A percentile compares a stretch with the other conserved stretches of the same genome.
Conservation (phyloP, 2,797 vertebrate genomes). For the Percopsis omiscomaycus region DNA sequence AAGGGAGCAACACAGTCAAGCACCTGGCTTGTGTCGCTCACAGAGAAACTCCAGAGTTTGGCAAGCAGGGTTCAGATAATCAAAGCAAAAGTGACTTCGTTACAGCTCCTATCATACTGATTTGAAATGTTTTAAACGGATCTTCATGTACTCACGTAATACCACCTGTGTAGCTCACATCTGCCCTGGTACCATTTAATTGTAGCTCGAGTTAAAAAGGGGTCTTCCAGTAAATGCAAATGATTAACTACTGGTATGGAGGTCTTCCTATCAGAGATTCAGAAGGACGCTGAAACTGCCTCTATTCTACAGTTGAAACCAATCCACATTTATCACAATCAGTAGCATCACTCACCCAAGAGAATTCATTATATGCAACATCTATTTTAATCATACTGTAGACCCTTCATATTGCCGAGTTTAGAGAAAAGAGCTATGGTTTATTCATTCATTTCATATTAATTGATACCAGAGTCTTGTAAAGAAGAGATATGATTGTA, state of each 20-base stretch:
- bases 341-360: conserved; percentile 56
- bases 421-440: conserved; percentile 25
- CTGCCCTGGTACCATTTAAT: conserved; percentile 21
- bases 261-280: conserved; percentile 52
- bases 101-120: conserved; percentile 15
- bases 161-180: conserved; percentile 20
- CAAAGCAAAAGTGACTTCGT: conserved; percentile 36
- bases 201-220: conserved; percentile 34
- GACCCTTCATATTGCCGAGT: conserved; percentile 31
- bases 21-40: conserved; percentile 48
- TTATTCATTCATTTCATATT: conserved; percentile 45
- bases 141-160: conserved; percentile 38
- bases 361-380: conserved; percentile 64
- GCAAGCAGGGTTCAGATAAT: conserved; percentile 41
- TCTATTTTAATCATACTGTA: conserved; percentile 53
- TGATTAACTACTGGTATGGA: conserved; percentile 49
- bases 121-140: conserved; percentile 28
- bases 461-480: conserved; percentile 6
- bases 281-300: conserved; percentile 46
- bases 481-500: conserved; percentile 16
- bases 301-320: conserved; percentile 44
- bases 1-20: conserved; percentile 56
- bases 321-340: conserved; percentile 65
- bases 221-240: conserved; percentile 37
- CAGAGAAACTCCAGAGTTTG: conserved; percentile 35